phyloP scores from a whole-genome alignment of 2,888 invertebrate genomes.

The Microplitis deprimator region DNA sequence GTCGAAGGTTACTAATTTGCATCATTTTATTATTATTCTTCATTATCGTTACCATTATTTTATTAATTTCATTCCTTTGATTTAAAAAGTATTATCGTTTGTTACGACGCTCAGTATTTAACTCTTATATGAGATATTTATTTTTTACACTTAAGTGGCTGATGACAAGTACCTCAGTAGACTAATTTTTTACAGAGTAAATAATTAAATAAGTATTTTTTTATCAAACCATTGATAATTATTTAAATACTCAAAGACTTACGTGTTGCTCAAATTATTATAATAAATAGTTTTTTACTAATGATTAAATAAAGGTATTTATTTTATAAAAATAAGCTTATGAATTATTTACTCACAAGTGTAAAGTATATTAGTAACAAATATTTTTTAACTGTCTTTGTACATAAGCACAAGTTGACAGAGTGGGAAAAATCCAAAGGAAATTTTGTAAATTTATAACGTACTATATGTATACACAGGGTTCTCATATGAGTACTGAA shows the following conservation, averaged over 20 bases:
- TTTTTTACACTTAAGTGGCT: background rate
- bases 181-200: background rate
- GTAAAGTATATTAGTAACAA: no score
- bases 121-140: no score
- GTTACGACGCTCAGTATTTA: background rate
- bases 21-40: background rate
- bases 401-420: background rate
- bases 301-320: background rate
- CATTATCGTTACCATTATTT: background rate
- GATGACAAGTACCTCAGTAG: background rate
- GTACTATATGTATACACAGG: background rate
- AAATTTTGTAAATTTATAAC: background rate
- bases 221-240: background rate
- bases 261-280: background rate
- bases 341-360: no score
- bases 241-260: background rate
- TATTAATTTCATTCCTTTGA: background rate
- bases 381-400: no score
- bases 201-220: background rate
- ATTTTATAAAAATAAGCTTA: no score
- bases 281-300: background rate
- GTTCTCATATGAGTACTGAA: background rate
- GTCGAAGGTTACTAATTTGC: background rate
- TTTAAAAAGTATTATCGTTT: background rate
- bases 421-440: background rate